phyloP scores from a whole-genome alignment of 2,113 vertebrate genomes.

The Gallinago undulata region DNA sequence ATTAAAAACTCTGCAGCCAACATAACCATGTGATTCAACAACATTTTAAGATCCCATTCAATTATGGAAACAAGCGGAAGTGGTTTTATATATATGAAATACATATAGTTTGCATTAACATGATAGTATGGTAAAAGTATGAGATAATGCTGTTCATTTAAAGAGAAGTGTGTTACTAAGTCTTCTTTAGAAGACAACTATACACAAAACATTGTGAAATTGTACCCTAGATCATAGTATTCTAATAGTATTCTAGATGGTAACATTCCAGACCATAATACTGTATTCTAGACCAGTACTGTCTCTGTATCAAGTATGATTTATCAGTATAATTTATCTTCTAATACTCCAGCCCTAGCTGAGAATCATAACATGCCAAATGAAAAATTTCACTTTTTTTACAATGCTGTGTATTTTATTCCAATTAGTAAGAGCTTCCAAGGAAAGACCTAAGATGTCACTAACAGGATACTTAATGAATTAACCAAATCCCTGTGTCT shows the following conservation, averaged over 20 bases:
- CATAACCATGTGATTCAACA: background rate
- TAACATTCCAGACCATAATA: background rate
- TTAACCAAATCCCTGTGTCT: background rate
- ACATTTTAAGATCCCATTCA: background rate
- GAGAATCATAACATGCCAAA: background rate
- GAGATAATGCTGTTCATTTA: background rate
- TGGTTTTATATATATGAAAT: background rate
- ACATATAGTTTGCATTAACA: background rate
- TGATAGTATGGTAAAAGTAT: background rate
- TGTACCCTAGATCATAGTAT: background rate
- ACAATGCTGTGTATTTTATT: background rate
- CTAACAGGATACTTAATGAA: background rate
- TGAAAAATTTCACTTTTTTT: background rate
- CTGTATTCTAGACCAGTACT: background rate
- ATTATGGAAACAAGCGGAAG: background rate
- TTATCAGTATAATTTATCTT: background rate
- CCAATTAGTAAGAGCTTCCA: background rate
- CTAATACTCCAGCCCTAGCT: background rate
- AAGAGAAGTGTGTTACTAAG: background rate
- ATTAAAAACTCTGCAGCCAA: background rate
- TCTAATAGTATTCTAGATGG: background rate
- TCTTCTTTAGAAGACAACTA: background rate
- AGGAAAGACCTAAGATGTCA: background rate
- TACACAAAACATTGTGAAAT: rapidly evolving
- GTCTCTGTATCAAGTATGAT: background rate